These are phyloP conservation scores for Antheraea mylitta DNA, from an alignment of 1,140 invertebrate genomes.

Conservation along the genomic window DNA sequence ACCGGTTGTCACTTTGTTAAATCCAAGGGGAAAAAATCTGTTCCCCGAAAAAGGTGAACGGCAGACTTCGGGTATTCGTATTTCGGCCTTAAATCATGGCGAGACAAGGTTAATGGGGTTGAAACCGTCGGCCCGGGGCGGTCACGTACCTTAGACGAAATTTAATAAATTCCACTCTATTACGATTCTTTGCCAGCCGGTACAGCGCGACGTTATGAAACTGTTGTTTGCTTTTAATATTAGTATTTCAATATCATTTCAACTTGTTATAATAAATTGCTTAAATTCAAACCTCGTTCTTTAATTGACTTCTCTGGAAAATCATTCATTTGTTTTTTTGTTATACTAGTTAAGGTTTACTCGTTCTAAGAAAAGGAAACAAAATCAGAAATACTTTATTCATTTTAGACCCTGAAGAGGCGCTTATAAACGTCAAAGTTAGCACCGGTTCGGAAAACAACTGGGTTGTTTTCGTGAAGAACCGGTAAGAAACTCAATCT, in stretches of 20 bases:
- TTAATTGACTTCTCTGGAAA: not conserved
- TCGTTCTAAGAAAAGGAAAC: not conserved
- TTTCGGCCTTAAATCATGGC: slow-evolving; percentile 61
- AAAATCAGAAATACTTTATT: not conserved
- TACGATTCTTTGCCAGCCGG: slow-evolving; percentile 35
- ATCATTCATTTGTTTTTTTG: not conserved
- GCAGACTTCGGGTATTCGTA: slow-evolving; percentile 51
- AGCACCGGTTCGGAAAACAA: too few species aligned
- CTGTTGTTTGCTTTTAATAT: slow-evolving; percentile 38
- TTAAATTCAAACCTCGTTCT: not conserved
- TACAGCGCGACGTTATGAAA: slow-evolving; percentile 23
- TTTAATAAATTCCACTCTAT: slow-evolving; percentile 57
- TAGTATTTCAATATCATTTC: slow-evolving; percentile 17
- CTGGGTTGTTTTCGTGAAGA: too few species aligned
- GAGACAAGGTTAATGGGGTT: slow-evolving; percentile 67
- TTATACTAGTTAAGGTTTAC: too few species aligned
- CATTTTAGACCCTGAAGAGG: too few species aligned
- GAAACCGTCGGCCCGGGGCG: slow-evolving; percentile 45
- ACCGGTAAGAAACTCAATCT: too few species aligned
- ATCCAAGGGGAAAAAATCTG: slow-evolving; percentile 53
- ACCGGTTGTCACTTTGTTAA: slow-evolving; percentile 43
- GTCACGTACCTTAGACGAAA: slow-evolving; percentile 61
- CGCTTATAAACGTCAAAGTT: too few species aligned
- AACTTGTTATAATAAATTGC: not conserved
- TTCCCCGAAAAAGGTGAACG: slow-evolving; percentile 42